phyloP scores from a whole-genome alignment of 2,888 invertebrate genomes.

The Tortricodes alternella region DNA sequence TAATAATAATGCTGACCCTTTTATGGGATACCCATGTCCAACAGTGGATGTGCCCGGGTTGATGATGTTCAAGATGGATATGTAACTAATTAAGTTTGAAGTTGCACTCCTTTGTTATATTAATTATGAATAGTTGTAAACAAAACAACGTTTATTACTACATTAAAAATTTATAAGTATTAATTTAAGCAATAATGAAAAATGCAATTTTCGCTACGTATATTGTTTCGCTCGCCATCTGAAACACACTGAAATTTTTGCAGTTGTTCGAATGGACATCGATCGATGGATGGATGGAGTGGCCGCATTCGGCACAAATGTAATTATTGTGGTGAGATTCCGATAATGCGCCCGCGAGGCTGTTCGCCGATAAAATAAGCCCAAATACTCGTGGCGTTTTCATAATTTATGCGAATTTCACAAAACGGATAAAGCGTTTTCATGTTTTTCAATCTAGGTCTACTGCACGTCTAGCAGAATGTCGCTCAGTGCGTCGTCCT shows the following conservation, averaged over 20 bases:
- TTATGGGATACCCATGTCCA: too few relatives aligned
- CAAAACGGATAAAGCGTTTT: slow-evolving; percentile 68
- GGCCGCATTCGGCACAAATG: slow-evolving; percentile 73
- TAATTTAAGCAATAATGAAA: background rate
- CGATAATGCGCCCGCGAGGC: slow-evolving; percentile 77
- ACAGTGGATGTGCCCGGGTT: too few relatives aligned
- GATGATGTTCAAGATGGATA: too few relatives aligned
- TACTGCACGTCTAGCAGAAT: too few relatives aligned
- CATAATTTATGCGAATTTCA: slow-evolving; percentile 67
- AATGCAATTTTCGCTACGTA: background rate
- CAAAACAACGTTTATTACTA: too few relatives aligned
- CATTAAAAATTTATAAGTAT: background rate
- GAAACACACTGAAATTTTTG: slow-evolving; percentile 9
- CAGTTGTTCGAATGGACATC: slow-evolving; percentile 55
- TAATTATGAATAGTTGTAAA: too few relatives aligned
- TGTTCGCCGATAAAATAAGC: slow-evolving; percentile 69
- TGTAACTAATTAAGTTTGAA: too few relatives aligned
- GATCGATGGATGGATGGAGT: slow-evolving; percentile 57
- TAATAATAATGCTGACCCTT: background rate
- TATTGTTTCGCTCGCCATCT: slow-evolving; percentile 9
- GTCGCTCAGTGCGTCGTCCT: too few relatives aligned
- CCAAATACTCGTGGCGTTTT: slow-evolving; percentile 73
- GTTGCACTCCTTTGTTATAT: too few relatives aligned
- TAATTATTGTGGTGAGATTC: slow-evolving; percentile 80
- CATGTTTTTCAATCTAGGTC: slow-evolving; percentile 63